Evolutionary conservation across 2,888 invertebrate species (phyloP).

Genomic region (Scrobipalpa atriplicella): DNA sequence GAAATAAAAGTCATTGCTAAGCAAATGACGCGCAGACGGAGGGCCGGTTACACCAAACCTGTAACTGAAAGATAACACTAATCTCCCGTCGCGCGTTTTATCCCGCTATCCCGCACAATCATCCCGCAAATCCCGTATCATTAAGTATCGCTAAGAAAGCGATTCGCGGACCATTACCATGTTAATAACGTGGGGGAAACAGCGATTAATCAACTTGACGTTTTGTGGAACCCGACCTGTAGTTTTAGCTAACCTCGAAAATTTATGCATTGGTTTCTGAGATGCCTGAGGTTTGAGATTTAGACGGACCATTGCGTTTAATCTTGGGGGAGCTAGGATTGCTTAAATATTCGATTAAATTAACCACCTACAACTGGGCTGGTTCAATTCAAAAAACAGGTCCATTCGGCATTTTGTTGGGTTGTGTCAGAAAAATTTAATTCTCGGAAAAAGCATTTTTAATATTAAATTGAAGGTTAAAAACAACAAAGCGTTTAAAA

Average conservation of each 20-base stretch:
- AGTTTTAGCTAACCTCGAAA: conserved; percentile 55
- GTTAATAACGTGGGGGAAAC: conserved; percentile 79
- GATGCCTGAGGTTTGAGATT: conserved; percentile 52
- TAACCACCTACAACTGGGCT: background rate
- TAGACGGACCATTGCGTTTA: conserved; percentile 31
- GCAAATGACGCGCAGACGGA: conserved; percentile 12
- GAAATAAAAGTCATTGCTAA: conserved; percentile 9
- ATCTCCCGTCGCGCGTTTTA: conserved; percentile 49
- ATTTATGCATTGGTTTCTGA: conserved; percentile 77
- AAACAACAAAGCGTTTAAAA: conserved; percentile 25
- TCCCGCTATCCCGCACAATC: conserved; percentile 58
- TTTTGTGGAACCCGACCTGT: conserved; percentile 55
- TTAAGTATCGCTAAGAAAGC: conserved; percentile 82
- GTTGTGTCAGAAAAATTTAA: background rate
- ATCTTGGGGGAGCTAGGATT: conserved; percentile 36
- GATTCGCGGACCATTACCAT: conserved; percentile 80
- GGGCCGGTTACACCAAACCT: conserved; percentile 44
- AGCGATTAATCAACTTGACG: conserved; percentile 80
- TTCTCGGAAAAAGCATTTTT: background rate
- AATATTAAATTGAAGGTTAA: conserved; percentile 31
- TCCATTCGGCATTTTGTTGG: no score
- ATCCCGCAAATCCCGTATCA: conserved; percentile 78
- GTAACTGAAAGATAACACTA: conserved; percentile 61
- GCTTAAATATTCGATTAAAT: conserved; percentile 1
- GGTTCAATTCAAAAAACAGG: no score